Evolutionary conservation across 2,797 vertebrate species (phyloP).

Genomic region (Ibycter americanus): DNA sequence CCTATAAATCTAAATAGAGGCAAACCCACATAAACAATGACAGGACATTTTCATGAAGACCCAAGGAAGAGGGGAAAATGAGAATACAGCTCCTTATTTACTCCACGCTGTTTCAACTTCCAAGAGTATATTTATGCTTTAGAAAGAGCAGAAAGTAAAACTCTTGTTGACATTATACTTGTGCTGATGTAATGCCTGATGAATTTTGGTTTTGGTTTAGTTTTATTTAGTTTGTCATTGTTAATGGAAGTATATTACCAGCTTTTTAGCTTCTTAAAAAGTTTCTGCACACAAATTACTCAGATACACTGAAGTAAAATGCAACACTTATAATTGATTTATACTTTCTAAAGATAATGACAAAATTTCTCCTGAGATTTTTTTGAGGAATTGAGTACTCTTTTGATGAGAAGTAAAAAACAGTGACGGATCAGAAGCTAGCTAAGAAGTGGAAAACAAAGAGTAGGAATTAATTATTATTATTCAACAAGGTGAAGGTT

Average conservation of each 20-base stretch:
- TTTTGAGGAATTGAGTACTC: background rate
- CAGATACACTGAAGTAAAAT: background rate
- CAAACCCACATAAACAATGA: background rate
- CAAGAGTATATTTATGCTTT: background rate
- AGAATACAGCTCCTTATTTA: background rate
- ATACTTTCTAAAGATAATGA: background rate
- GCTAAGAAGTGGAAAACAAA: slow-evolving; percentile 13
- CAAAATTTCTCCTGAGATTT: background rate
- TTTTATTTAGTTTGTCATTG: background rate
- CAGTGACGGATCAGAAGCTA: background rate
- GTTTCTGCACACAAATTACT: background rate
- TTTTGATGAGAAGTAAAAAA: background rate
- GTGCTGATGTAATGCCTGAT: background rate
- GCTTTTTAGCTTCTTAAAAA: background rate
- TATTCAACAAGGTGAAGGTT: slow-evolving; percentile 11
- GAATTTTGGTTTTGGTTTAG: background rate
- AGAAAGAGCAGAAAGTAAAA: background rate
- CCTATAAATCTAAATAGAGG: background rate
- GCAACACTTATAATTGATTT: background rate
- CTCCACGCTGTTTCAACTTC: background rate
- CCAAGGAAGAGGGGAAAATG: background rate
- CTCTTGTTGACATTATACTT: background rate
- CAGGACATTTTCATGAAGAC: background rate
- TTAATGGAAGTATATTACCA: background rate
- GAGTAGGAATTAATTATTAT: background rate